Base-by-base conservation (phyloP, 2,113 vertebrate species). In the Megaptera novaeangliae region DNA sequence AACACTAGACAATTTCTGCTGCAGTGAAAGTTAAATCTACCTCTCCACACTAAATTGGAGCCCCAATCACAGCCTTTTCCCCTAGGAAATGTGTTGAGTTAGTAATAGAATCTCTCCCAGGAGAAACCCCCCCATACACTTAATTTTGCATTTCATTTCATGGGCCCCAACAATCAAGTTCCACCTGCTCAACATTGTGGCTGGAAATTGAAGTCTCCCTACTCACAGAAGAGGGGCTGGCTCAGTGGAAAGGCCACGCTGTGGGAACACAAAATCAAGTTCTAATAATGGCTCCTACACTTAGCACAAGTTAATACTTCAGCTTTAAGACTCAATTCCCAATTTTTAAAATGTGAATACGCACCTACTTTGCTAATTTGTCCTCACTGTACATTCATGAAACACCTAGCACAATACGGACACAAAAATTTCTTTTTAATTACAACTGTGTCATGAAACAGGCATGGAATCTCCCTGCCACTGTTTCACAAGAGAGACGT, bases 341-440 rank as follows among this genome's bases (percentile, higher is more conserved):
- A 78, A 39, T 71, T 75, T 85, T 72, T 66, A 0, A 86, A 81
- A 85, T 64, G 64, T 23, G 25, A 84, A 55, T 49, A 92, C 4
- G 0, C 39, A 59, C 9, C 13, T 31, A 63, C 49, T 75, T 84
- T 59, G n/a, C 41, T 36, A 57, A 75, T 46, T 49, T 77, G 34
- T 80, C 39, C 85, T 94, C 49, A 34, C 4, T 86, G 52, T 46
- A 89, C 85, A 69, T 23, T 80, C 44, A 94, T 46, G 61, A 82
- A 69, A 29, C 39, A 92, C 5, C 34, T 29, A 74, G 34, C 14
- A 3, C 27, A 41, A 39, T 6, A 6, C 14, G n/a, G 55, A 29
- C 74, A 68, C 15, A 82, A 46, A 87, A 55, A 46, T 86, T 34
- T 82, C 78, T 61, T 96, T 94, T 88, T 83, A 87, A 90, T 82